Evolutionary conservation across 1,140 invertebrate genomes (phyloP), one percentile per base, ranked within the genome.

Genomic region (Bombus confusus): DNA sequence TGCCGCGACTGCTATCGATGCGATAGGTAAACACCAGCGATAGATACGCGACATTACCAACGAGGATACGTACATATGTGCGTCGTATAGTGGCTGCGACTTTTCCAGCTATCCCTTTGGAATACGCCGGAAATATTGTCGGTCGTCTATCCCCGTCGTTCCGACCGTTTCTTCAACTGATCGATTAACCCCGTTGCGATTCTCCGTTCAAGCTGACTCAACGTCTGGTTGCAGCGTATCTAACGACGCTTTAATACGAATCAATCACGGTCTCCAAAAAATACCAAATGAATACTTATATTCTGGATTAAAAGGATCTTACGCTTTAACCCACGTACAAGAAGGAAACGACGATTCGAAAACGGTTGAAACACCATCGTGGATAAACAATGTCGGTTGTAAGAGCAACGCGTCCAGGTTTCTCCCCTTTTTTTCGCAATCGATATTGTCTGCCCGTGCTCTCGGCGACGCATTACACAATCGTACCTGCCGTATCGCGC

Each of bases 21-120:
- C 80, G 83, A 88, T 90, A 90, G 86, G 83, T 90, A 90, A 90
- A 90, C 90, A 90, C 71, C 15, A 77, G 57, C 25, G 86, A 90
- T 88, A 90, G 88, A 90, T 90, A 90, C 84, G 88, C 64, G 86
- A 90, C 81, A 80, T 87, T 81, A 81, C 78, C 85, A 6, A 9
- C 18, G 18, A 52, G 15, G 13, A 22, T n/a, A 52, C 41, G 15
- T 84, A 87, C 80, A 83, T 84, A 84, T 87, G 78, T 87, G 68
- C 64, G 8, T 18, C 3, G 39, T 34, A 28, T 37, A 37, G 25
- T 41, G 25, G 13, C 28, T n/a, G 18, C 62, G 79, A 37, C n/a
- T 62, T 83, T 82, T 76, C 59, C 62, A 31, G 57, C 80, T 69
- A 84, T 76, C 52, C 76, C 71, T 66, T 68, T 77, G 80, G 59